Evolutionary conservation across 2,888 invertebrate genomes (phyloP), one percentile per base, ranked within the genome.

Genomic region (Taenaris catops): DNA sequence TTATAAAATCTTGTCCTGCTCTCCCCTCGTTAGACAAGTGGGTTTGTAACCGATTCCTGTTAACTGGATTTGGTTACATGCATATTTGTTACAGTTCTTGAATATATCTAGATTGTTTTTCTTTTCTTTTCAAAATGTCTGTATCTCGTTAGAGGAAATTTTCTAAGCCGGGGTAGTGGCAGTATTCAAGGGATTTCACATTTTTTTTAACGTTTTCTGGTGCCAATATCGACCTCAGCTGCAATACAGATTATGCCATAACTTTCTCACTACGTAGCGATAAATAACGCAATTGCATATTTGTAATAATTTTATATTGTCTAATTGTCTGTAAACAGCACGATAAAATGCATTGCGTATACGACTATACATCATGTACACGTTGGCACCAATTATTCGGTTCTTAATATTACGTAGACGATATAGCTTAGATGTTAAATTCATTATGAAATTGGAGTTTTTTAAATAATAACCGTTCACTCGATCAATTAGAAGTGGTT

Each of bases 31-130:
- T 50, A 38, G 49, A 67, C 80, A 84, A 83, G 68, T 76, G 50
- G 50, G 80, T 66, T 65, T 83, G 83, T 79, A 81, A 81, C 81
- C 65, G 80, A 86, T 74, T 46, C 66, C 72, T 37, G 29, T 26
- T 3, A 19, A 18, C 17, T 45, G 55, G 73, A 72, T 80, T 86
- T 75, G 81, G 83, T 83, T 86, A 83, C 83, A 79, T 64, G 80
- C 83, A 68, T 63, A 73, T 75, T 80, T 79, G 83, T 80, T 51
- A 63, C 51, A 60, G 49, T 63, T 63, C n/a, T n/a, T n/a, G n/a
- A 60, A 64, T 70, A 62, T 68, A 66, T 67, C 55, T 58, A 62
- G 58, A n/a, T n/a, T n/a, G 39, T 55, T 61, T 69, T 58, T 55
- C 53, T 55, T 69, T 53, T 51, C 51, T 68, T 54, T 53, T 63